Evolutionary conservation across 2,113 vertebrate genomes (phyloP), one percentile per base, ranked within the genome.

Genomic region (Calypte anna): DNA sequence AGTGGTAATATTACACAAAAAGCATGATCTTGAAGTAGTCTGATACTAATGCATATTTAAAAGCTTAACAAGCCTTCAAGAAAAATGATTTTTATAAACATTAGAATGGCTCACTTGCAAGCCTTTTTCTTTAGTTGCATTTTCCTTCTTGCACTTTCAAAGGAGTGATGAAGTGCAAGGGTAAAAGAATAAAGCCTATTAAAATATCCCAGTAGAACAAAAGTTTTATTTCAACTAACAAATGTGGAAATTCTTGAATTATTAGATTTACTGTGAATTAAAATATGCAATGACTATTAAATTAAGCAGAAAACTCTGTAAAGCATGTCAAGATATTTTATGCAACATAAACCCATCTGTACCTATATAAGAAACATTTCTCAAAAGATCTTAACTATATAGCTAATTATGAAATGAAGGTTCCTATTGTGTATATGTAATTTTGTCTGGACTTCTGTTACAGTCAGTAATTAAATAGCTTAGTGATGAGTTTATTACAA

Each of bases 21-120:
- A 76, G 3, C 66, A 73, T 67, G 18, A 50, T 50, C 58, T 70
- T 92, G 59, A 73, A 87, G 92, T 81, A 91, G 21, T 53, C 76
- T 78, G 59, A 66, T 93, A 83, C 72, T 88, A 86, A 83, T 88
- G 78, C 14, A 38, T 86, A 68, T 94, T 93, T 90, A 96, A 89
- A 38, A 87, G 54, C n/a, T 75, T 89, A 93, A 86, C 46, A 89
- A 82, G 68, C 53, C 85, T 95, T 24, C 23, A 79, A 79, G 66
- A 82, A 89, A 91, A 91, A 63, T 67, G 28, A 31, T 66, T 70
- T 87, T 9, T 18, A 82, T 94, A 94, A 93, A 79, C 19, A 48
- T 74, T 90, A 70, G 61, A 90, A 87, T 88, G 44, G 23, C 76
- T 96, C 85, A 88, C 70, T 90, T 90, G 59, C 59, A 94, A 81